These are phyloP conservation scores for Sebastes paucispinis DNA, from an alignment of 2,797 vertebrate species.

Conservation along the genomic window DNA sequence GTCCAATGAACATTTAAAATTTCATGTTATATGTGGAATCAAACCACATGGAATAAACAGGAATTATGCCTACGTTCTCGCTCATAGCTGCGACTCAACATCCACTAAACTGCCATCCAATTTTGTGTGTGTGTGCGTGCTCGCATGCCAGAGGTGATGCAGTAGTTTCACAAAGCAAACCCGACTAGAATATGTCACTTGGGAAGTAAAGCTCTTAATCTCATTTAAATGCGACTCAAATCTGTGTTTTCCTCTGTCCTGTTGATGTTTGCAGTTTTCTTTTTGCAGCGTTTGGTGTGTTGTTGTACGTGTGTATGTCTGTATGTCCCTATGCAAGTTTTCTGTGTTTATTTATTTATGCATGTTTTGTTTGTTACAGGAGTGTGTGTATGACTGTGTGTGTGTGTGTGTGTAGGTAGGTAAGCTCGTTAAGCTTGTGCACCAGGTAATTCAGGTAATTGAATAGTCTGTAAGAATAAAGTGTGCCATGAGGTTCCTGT, in stretches of 20 bases:
- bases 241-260: conserved; percentile 36
- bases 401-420: not conserved
- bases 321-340: not conserved
- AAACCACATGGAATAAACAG: not conserved
- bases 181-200: conserved; percentile 26
- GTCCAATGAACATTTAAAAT: not conserved
- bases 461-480: conserved; percentile 57
- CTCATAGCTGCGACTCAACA: not conserved
- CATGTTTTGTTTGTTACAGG: not conserved
- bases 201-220: conserved; percentile 55
- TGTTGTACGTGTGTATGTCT: not conserved
- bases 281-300: not conserved
- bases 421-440: conserved; percentile 42
- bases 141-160: not conserved
- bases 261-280: conserved; percentile 29
- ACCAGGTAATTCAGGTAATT: conserved; percentile 60
- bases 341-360: conserved; percentile 15
- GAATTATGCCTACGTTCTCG: not conserved
- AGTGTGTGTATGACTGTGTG: not conserved
- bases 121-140: not conserved
- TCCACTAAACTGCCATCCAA: not conserved
- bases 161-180: conserved; percentile 29
- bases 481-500: conserved; percentile 38
- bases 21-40: not conserved
- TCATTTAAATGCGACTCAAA: conserved; percentile 36